phyloP scores from a whole-genome alignment of 92 coral and sea anemone genomes.

The Porites rus region DNA sequence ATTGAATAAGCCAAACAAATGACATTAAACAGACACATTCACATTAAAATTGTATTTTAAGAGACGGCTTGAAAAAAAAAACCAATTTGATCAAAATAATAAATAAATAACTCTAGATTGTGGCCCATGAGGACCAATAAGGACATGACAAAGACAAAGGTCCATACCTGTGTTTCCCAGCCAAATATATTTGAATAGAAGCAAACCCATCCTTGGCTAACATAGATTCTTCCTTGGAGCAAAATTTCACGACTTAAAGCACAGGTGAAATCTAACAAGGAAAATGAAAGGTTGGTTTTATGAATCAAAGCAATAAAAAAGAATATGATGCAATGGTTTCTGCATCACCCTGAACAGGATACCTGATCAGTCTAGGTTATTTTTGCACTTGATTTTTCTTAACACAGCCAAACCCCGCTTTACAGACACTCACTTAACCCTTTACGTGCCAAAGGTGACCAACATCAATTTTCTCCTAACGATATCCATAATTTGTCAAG shows the following conservation, averaged over 20 bases:
- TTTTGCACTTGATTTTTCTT: too few species aligned
- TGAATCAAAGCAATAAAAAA: background rate
- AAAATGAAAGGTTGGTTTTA: background rate
- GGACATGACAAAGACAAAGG: background rate
- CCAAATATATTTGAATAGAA: constrained; percentile 99
- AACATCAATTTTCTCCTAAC: too few species aligned
- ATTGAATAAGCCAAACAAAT: background rate
- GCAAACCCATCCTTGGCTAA: constrained; percentile 96
- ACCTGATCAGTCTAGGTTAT: too few species aligned
- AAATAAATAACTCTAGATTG: background rate
- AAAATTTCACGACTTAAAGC: constrained; percentile 98
- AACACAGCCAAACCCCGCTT: too few species aligned
- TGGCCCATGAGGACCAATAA: background rate
- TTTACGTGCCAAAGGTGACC: too few species aligned
- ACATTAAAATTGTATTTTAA: too few species aligned
- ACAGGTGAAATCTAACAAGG: constrained; percentile 85
- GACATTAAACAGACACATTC: background rate
- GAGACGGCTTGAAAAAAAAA: too few species aligned
- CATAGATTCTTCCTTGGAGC: constrained; percentile 93
- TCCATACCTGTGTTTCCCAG: constrained; percentile 95
- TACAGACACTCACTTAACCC: too few species aligned
- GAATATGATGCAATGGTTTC: background rate
- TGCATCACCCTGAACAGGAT: background rate
- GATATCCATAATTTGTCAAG: too few species aligned
- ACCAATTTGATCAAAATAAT: too few species aligned